A percentile compares a stretch with the other conserved stretches of the same genome.
phyloP scores from a whole-genome alignment of 1,140 invertebrate species.

The Frieseomelitta varia region DNA sequence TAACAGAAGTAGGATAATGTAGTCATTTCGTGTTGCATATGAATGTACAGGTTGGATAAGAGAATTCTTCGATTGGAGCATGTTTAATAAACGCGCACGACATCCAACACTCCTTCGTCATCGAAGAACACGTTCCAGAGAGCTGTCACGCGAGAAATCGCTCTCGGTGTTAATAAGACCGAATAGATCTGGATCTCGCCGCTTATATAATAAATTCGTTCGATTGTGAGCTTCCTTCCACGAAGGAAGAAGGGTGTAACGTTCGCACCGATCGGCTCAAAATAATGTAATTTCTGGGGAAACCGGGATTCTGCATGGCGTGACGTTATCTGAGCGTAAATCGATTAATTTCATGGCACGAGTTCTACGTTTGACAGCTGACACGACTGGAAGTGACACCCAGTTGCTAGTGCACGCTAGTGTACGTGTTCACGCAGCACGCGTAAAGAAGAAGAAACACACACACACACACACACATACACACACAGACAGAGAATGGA shows the following conservation, averaged over 20 bases:
- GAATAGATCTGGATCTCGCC: background rate
- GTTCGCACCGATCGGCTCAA: background rate
- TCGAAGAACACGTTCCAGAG: background rate
- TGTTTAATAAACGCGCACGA: background rate
- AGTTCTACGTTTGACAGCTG: conserved; percentile 39
- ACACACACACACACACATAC: background rate
- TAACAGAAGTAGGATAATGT: no score
- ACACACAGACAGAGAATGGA: background rate
- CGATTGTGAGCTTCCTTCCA: background rate
- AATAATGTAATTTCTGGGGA: background rate
- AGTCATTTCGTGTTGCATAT: background rate
- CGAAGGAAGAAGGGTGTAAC: background rate
- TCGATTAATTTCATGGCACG: conserved; percentile 44
- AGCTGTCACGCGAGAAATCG: background rate
- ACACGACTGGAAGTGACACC: conserved; percentile 56
- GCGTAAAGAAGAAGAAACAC: background rate
- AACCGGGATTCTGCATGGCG: conserved; percentile 25
- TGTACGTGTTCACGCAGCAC: conserved; percentile 21
- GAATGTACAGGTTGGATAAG: background rate
- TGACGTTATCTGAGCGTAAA: conserved; percentile 27
- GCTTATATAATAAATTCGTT: background rate
- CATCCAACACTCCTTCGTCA: background rate
- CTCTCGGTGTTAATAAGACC: background rate
- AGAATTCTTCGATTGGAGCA: background rate
- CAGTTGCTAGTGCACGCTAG: conserved; percentile 18